Conservation (phyloP, 2,113 vertebrate genomes). For the Columba livia region DNA sequence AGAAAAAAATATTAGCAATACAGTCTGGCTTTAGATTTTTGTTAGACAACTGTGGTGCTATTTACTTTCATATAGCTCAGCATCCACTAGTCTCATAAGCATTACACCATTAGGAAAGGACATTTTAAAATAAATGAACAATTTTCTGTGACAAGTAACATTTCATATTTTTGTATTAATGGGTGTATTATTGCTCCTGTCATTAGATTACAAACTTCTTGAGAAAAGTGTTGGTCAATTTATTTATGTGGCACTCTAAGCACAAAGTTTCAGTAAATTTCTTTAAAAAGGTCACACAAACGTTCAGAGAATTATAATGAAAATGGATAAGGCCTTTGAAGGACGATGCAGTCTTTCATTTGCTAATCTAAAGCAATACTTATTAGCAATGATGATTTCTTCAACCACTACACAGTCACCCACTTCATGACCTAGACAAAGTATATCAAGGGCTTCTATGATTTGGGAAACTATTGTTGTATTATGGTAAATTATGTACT, state of each 20-base stretch:
- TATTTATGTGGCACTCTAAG: not conserved
- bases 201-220: not conserved
- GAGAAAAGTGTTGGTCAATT: not conserved
- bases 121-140: not conserved
- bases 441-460: not conserved
- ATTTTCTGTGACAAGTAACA: not conserved
- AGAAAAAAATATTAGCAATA: not conserved
- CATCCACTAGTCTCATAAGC: not conserved
- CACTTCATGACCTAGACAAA: not conserved
- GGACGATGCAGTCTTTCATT: slow-evolving; percentile 38
- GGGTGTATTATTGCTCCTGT: not conserved
- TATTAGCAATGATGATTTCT: slow-evolving; percentile 40
- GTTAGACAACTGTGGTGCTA: not conserved
- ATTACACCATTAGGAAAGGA: not conserved
- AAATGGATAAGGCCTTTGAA: slow-evolving; percentile 47
- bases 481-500: not conserved
- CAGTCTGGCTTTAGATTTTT: not conserved
- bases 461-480: slow-evolving; percentile 9
- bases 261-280: not conserved
- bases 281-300: slow-evolving; percentile 46
- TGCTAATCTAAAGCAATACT: slow-evolving; percentile 47
- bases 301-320: slow-evolving; percentile 38
- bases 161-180: not conserved
- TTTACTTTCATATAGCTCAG: not conserved
- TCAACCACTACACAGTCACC: not conserved